Percentiles rank a stretch among this genome's conserved stretches.
These are phyloP conservation scores for Serinus canaria DNA, from an alignment of 2,113 vertebrate genomes.

Conservation along the genomic window DNA sequence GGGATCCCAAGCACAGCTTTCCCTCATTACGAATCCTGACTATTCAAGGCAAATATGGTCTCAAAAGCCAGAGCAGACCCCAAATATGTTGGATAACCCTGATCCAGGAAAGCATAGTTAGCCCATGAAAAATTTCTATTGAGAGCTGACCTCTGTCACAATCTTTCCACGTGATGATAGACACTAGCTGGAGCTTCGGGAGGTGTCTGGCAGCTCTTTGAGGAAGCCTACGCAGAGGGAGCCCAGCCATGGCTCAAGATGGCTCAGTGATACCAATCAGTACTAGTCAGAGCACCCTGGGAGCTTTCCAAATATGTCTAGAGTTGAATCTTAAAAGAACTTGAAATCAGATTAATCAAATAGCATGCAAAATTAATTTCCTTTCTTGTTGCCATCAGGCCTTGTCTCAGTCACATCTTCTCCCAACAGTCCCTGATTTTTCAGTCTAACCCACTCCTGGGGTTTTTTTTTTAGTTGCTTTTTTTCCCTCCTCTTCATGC, in stretches of 20 bases:
- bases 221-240: not conserved
- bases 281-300: not conserved
- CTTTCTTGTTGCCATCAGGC: not conserved
- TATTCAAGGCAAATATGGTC: not conserved
- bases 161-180: not conserved
- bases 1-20: not conserved
- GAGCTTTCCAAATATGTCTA: not conserved
- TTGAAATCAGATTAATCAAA: not conserved
- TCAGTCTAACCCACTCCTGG: not conserved
- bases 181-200: not conserved
- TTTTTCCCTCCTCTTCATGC: fast-evolving
- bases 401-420: not conserved
- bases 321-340: not conserved
- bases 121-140: not conserved
- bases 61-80: not conserved
- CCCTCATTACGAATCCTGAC: not conserved
- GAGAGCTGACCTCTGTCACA: not conserved
- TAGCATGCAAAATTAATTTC: not conserved
- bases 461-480: not conserved
- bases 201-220: not conserved
- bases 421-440: not conserved
- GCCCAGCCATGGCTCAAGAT: not conserved
- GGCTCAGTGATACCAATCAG: not conserved
- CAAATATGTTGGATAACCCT: not conserved
- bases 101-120: not conserved